Base-by-base conservation (phyloP, 1,140 invertebrate species). In the Drosophila sturtevanti region DNA sequence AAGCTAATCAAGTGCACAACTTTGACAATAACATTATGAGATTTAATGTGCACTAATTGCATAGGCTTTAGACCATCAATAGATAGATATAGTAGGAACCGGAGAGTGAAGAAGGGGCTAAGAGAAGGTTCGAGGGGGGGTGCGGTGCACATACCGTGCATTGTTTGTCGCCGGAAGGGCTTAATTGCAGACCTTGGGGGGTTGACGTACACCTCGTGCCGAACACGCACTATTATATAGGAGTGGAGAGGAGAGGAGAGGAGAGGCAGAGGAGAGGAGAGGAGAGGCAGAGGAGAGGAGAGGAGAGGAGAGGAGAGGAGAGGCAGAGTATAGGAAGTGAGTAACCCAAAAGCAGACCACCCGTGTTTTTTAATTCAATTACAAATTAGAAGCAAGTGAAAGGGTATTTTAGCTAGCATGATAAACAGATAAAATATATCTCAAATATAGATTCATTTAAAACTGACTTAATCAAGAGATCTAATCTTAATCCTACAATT, bases 21-120 rank as follows among this genome's bases (percentile, higher is more conserved):
- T 63, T 55, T 56, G 65, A 75, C 78, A 86, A 78, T 63, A 87
- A 79, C 84, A 87, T 89, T 87, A 89, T 87, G 84, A 67, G 82
- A 89, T 89, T 87, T 87, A 86, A 87, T 87, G 84, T 79, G 69
- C 69, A 73, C 84, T 87, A 87, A 87, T 87, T 86, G 72, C 72
- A 62, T 14, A 56, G 77, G 81, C 67, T 66, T 58, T 35, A 34
- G 44, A 63, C 58, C 66, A 52, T 31, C 22, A 34, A 22, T 31
- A 21, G 10, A n/a, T n/a, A n/a, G n/a, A n/a, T n/a, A n/a, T n/a
- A n/a, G n/a, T n/a, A n/a, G n/a, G n/a, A n/a, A n/a, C n/a, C n/a
- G n/a, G n/a, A n/a, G n/a, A n/a, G n/a, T n/a, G n/a, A n/a, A n/a
- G n/a, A n/a, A n/a, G n/a, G n/a, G n/a, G n/a, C n/a, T n/a, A 12